Base-by-base conservation (phyloP, 2,888 invertebrate genomes). In the Auanema freiburgensis region DNA sequence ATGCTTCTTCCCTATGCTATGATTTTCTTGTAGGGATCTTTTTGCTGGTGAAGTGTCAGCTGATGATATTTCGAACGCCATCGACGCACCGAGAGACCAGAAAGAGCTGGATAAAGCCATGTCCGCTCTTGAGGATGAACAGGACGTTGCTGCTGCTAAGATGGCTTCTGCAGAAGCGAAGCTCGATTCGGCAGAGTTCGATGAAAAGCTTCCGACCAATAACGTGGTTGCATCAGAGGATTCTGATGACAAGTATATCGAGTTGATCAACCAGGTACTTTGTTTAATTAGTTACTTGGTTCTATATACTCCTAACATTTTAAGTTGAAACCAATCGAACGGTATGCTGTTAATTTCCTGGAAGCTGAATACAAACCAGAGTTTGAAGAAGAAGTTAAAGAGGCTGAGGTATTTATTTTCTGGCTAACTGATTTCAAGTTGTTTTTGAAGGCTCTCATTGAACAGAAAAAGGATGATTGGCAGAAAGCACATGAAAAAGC, bases 271-370 rank as follows among this genome's bases (percentile, higher is more conserved):
- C 14, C 72, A 69, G 69, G 62, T 66, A 52, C 24, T 52, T 52
- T n/a, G n/a, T n/a, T n/a, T n/a, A n/a, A n/a, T n/a, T n/a, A n/a
- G n/a, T n/a, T n/a, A n/a, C n/a, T n/a, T n/a, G n/a, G n/a, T n/a
- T n/a, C n/a, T n/a, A n/a, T n/a, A n/a, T n/a, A n/a, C n/a, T n/a
- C n/a, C n/a, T n/a, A n/a, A n/a, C n/a, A n/a, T 21, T 74, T 75
- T 44, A 87, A 97, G 95, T 86, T 97, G 69, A 91, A 91, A 42
- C 92, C 94, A 0, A 90, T 98, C 67, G 97, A 98, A 86, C 89
- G 91, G 59, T 97, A 95, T 86, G 97, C 97, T 16, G 92, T 97
- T 89, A 89, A 89, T 23, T 90, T 92, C 83, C 90, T 96, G 77
- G 97, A 97, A 86, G 89, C 90, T 76, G 90, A 92, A 61, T 90